A percentile compares a stretch with the other conserved stretches of the same genome.
Evolutionary conservation across 2,888 invertebrate genomes (phyloP).

Genomic region (Coelogynopora nodosa): DNA sequence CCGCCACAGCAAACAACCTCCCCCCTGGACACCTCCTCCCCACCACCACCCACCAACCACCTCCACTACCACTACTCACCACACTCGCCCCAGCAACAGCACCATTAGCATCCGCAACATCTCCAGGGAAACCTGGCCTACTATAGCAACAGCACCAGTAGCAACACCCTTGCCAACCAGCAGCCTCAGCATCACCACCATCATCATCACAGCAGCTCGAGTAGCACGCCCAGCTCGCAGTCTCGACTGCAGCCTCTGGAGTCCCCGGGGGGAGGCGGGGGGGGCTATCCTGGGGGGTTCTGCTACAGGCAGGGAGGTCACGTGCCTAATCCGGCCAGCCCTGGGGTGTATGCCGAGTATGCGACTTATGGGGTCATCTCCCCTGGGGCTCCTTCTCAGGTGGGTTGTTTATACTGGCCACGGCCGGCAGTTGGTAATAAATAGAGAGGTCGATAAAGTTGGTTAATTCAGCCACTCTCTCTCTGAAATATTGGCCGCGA

Average conservation of each 20-base stretch:
- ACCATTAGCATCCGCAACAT: background rate
- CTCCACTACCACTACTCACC: background rate
- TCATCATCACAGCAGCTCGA: background rate
- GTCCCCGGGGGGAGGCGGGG: no score
- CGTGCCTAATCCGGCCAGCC: no score
- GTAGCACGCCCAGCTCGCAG: no score
- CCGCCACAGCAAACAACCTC: background rate
- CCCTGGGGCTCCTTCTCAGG: no score
- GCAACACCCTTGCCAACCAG: background rate
- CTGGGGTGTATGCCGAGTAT: background rate
- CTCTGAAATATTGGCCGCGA: no score
- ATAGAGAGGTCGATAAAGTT: no score
- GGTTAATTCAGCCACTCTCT: no score
- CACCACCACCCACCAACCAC: background rate
- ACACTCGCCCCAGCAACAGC: background rate
- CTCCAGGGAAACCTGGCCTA: background rate
- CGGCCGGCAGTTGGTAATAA: no score
- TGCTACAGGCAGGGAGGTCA: no score
- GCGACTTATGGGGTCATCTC: background rate
- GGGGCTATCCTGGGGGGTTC: no score
- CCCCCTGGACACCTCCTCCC: background rate
- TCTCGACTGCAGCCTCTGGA: no score
- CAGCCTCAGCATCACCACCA: background rate
- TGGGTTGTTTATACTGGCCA: background rate
- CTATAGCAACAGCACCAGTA: background rate